Base-by-base conservation (phyloP, 2,113 vertebrate genomes). In the Xiphorhynchus elegans region DNA sequence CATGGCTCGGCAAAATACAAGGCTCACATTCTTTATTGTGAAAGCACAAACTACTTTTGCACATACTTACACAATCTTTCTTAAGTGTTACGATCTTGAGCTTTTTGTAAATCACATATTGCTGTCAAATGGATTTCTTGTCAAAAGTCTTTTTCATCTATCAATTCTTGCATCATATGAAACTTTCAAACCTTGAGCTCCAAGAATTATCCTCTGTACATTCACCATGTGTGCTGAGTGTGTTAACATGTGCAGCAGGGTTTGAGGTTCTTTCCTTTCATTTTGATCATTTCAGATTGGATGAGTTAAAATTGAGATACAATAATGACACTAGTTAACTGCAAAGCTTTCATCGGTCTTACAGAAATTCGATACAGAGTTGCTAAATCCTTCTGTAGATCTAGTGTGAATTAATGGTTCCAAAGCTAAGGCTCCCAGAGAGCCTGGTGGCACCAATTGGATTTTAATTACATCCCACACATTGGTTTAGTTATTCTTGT, bases 401-500 rank as follows among this genome's bases (percentile, higher is more conserved):
- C 31, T 40, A 42, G 20, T 85, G 56, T 47, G 90, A 96, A 88
- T 91, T 91, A 87, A 88, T 76, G 84, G 78, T 69, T 94, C 59
- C 63, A 80, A 86, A 70, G 14, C 31, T 85, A 62, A 95, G 68
- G 79, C 64, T 95, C 74, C 47, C 78, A 28, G 84, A 66, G 68
- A 93, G 77, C 82, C 26, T 29, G 33, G 91, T 96, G 93, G 96
- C 93, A 95, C 95, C 95, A 92, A 86, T 63, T 83, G 76, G 68
- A 52, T 86, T 94, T 95, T 94, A 86, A 80, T 86, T 87, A 52
- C 50, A 35, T 82, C 35, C 49, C 66, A 62, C 62, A 73, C 17
- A 46, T 62, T 88, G 63, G 46, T 88, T 94, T 95, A 63, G 78
- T 90, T 96, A 66, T 80, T 67, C 87, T 73, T 79, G 19, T 29